Evolutionary conservation across 2,888 invertebrate genomes (phyloP), one percentile per base, ranked within the genome.

Genomic region (Lasiommata megera): DNA sequence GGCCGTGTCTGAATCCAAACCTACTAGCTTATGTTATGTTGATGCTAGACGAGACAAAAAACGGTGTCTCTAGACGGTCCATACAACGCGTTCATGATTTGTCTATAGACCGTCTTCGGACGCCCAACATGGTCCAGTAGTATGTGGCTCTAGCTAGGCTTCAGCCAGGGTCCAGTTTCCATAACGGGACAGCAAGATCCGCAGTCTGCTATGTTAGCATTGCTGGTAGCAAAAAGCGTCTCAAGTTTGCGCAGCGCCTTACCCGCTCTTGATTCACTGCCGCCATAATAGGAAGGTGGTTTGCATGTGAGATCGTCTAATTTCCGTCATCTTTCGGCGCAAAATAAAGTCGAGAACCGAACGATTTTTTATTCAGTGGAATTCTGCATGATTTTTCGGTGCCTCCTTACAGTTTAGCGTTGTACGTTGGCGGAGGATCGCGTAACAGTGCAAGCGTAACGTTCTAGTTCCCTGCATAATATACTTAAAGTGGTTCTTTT

Each of bases 271-370:
- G 67, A 67, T 56, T 67, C 67, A 67, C n/a, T 47, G 50, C 12
- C 54, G 43, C 60, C 63, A 29, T 59, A 55, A 58, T 18, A 17
- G 40, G 52, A 65, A 66, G 64, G 65, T 62, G 68, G 58, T 50
- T 51, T 43, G 58, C 47, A 54, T 58, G 40, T 61, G 37, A 52
- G 29, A 53, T 52, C 55, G 58, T 36, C 31, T 44, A 37, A 48
- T 54, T 52, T 53, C 37, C 55, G 51, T 40, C 52, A 58, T 41
- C 51, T 51, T 41, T 51, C 58, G 47, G 43, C 28, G 46, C 54
- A 61, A 16, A 29, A 46, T 53, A 54, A 44, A 54, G 60, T 58
- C 47, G 52, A 55, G 43, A 58, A 55, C 51, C 29, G 58, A 55
- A 48, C 38, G 52, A n/a, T 38, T 36, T 16, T 34, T 11, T 36